Base-by-base conservation (phyloP, 2,797 vertebrate species). In the Tamandua tetradactyla region DNA sequence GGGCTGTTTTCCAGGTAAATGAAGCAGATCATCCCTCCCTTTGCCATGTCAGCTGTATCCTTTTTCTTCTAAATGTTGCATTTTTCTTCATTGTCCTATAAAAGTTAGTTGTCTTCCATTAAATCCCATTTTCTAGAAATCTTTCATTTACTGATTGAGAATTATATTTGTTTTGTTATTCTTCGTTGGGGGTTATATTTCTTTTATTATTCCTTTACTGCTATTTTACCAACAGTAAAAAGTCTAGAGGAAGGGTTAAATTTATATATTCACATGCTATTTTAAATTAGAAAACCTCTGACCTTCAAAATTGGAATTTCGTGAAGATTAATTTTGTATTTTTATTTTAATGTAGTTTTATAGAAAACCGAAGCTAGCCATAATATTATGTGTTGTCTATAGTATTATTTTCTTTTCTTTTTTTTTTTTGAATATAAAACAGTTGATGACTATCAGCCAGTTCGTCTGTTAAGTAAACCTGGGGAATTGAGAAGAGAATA, bases 401-500 rank as follows among this genome's bases (percentile, higher is more conserved):
- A 94, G 75, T 86, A 0, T 20, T 91, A 7, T 95, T 92, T 27
- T 78, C 62, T 91, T 68, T 47, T 96, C 92, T 95, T 92, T 27
- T 78, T 59, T 91, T 68, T 47, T 96, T 92, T 80, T 84, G 87
- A 59, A 27, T 94, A 40, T 90, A 80, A 2, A 68, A 93, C 72
- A 98, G 98, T 97, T 79, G 97, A 94, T 83, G 76, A 96, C 42
- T 95, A 76, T 68, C 97, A 88, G n/a, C 98, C 98, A 0, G 62
- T 93, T 61, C 98, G 95, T 42, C 96, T 95, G 22, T 96, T 99
- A 88, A 98, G 98, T 97, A 96, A 98, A 49, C 98, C 98, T 68
- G 98, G 98, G 62, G 98, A 99, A 90, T 85, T 99, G 87, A 98
- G 98, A 40, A 95, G 98, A 96, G 98, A 99, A 84, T 99, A 98